Evolutionary conservation across 2,113 vertebrate genomes (phyloP).

Genomic region (Leucoraja erinaceus): DNA sequence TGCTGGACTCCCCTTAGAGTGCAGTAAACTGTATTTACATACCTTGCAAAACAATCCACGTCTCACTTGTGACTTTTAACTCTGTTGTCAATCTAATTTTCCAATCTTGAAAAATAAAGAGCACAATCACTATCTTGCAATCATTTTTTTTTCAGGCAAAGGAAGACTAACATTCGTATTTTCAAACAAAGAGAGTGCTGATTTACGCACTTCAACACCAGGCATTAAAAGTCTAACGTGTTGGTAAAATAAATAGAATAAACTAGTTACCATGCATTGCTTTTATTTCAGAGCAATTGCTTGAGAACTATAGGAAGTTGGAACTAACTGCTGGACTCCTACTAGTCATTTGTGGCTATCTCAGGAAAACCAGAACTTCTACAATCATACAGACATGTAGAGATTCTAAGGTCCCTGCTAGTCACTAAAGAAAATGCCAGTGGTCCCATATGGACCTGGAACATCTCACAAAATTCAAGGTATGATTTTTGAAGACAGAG

Average conservation of each 20-base stretch:
- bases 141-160: constrained; percentile 8
- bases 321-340: no score
- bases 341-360: no score
- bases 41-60: not conserved
- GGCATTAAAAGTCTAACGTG: not conserved
- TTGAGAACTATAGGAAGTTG: no score
- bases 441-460: no score
- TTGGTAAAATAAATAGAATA: not conserved
- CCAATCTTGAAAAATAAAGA: not conserved
- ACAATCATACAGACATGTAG: no score
- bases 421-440: no score
- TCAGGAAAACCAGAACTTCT: no score
- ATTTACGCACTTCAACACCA: not conserved
- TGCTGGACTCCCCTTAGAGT: no score
- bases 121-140: not conserved
- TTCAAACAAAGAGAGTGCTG: not conserved
- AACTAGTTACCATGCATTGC: not conserved
- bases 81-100: not conserved
- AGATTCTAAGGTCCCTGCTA: no score
- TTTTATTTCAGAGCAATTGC: not conserved
- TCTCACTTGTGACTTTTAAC: not conserved
- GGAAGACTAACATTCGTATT: constrained; percentile 3
- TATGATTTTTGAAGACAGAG: not conserved
- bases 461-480: no score
- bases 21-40: no score